These are phyloP conservation scores for Diachrysia chrysitis DNA, from an alignment of 2,888 invertebrate genomes.

Conservation along the genomic window DNA sequence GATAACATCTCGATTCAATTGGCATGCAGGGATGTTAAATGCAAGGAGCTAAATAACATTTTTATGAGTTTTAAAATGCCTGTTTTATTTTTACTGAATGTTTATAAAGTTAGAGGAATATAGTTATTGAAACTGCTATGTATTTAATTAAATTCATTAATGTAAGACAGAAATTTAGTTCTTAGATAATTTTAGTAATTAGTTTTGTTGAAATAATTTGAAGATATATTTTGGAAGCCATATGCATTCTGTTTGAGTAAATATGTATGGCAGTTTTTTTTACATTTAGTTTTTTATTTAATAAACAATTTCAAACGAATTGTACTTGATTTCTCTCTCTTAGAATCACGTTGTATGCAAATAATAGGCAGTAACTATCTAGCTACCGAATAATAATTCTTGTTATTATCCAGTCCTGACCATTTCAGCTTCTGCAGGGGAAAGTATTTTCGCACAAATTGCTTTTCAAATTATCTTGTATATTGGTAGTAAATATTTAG, in stretches of 20 bases:
- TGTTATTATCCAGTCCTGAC: neutral
- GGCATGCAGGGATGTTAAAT: constrained; percentile 7
- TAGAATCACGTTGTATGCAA: neutral
- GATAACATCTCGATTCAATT: constrained; percentile 48
- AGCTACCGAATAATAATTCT: neutral
- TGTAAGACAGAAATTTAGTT: no score
- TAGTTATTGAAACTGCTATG: neutral
- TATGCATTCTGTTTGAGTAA: no score
- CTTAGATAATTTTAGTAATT: no score
- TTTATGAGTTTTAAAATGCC: constrained; percentile 20
- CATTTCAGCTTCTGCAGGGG: neutral
- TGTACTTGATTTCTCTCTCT: neutral
- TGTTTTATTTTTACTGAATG: constrained; percentile 24
- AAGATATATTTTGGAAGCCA: no score
- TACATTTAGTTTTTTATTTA: no score
- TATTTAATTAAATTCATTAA: no score
- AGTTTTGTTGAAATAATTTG: no score
- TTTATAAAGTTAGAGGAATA: constrained; percentile 7
- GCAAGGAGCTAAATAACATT: constrained; percentile 25
- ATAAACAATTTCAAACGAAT: neutral
- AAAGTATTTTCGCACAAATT: constrained; percentile 8
- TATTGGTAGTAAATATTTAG: constrained; percentile 23
- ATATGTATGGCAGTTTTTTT: no score
- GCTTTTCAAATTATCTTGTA: constrained; percentile 8
- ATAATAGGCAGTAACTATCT: neutral